Evolutionary conservation across 1,140 invertebrate genomes (phyloP).

Genomic region (Steinernema feltiae): DNA sequence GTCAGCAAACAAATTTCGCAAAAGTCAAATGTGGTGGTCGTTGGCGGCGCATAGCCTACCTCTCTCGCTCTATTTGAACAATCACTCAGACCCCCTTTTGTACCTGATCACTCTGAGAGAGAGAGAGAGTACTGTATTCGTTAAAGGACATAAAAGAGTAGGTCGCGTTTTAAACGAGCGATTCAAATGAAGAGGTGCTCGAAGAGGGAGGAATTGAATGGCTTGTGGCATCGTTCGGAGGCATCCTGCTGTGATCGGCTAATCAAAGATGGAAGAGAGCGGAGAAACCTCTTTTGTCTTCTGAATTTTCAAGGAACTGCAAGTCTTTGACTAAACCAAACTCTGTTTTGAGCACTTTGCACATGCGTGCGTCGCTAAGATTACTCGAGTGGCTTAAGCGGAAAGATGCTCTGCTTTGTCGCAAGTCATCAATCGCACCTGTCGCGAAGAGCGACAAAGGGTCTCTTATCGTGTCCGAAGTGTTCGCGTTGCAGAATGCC

Average conservation of each 20-base stretch:
- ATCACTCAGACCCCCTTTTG: not conserved
- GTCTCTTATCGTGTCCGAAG: not conserved
- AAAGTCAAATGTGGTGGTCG: not conserved
- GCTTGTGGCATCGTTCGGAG: not conserved
- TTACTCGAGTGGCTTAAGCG: not conserved
- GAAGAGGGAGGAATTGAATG: not conserved
- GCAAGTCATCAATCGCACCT: not conserved
- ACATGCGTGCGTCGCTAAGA: too few species aligned
- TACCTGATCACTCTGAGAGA: too few species aligned
- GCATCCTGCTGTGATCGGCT: not conserved
- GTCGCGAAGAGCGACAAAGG: not conserved
- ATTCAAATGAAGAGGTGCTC: not conserved
- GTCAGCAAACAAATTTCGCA: slow-evolving; percentile 8
- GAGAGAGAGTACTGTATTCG: not conserved
- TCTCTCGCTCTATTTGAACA: slow-evolving; percentile 1
- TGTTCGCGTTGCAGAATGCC: not conserved
- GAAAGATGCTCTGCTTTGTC: not conserved
- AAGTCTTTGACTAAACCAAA: too few species aligned
- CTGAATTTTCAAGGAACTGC: too few species aligned
- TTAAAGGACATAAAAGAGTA: not conserved
- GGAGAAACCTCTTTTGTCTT: not conserved
- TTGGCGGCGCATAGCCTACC: not conserved
- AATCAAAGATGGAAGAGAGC: not conserved
- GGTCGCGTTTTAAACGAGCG: not conserved
- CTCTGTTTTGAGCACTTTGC: too few species aligned